Percentiles rank a stretch among this genome's conserved stretches.
phyloP scores from a whole-genome alignment of 2,113 vertebrate species.

The Hylia prasina region DNA sequence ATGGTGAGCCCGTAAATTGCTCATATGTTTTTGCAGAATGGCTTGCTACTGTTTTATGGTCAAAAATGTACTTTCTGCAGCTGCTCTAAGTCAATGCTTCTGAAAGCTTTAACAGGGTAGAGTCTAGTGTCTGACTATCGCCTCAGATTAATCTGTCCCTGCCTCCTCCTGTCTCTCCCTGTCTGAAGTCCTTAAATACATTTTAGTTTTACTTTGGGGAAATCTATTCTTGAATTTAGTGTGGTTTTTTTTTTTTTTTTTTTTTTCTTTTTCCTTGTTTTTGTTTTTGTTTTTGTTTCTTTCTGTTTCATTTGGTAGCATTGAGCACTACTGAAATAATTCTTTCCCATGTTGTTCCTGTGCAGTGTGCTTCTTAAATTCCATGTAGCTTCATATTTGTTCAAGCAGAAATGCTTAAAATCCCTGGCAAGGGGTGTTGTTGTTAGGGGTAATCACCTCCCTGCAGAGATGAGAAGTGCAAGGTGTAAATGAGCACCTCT shows the following conservation, averaged over 20 bases:
- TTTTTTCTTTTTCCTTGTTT: background rate
- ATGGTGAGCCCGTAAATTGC: background rate
- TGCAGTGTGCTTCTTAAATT: conserved; percentile 16
- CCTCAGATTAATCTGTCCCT: background rate
- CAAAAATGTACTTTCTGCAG: background rate
- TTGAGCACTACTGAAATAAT: conserved; percentile 11
- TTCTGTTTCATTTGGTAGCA: background rate
- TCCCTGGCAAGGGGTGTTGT: background rate
- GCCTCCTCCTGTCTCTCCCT: too few species aligned
- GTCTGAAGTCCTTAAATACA: background rate
- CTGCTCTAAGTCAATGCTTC: background rate
- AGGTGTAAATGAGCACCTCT: background rate
- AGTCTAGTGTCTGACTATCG: background rate
- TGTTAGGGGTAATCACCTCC: conserved; percentile 70
- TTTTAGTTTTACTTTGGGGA: background rate
- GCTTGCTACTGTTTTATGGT: background rate
- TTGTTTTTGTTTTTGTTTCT: background rate
- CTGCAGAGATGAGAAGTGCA: background rate
- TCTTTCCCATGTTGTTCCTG: conserved; percentile 13
- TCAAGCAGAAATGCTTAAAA: conserved; percentile 33
- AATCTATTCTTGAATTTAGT: background rate
- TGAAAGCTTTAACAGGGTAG: background rate
- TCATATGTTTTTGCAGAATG: background rate
- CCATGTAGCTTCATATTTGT: conserved; percentile 3
- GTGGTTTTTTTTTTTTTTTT: too few species aligned